phyloP scores from a whole-genome alignment of 92 coral and sea anemone species.

The Actinostola sp. region DNA sequence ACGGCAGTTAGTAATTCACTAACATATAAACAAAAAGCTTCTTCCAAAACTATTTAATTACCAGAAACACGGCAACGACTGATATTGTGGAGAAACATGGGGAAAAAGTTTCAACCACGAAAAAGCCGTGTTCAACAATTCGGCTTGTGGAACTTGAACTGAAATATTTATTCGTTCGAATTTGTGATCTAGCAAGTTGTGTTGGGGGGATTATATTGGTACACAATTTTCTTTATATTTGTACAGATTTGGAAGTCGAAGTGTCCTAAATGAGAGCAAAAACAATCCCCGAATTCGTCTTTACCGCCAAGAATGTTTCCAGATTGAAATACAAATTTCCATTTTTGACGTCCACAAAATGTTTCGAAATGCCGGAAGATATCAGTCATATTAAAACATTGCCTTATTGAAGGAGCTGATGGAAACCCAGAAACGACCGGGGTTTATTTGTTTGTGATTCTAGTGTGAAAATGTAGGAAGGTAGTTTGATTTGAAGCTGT shows the following conservation, averaged over 20 bases:
- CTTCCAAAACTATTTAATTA: background rate
- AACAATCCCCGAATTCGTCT: background rate
- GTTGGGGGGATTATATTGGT: slow-evolving; percentile 5
- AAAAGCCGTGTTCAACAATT: background rate
- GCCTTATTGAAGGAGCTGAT: background rate
- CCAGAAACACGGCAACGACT: background rate
- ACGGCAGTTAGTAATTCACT: background rate
- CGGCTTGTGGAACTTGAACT: slow-evolving; percentile 8
- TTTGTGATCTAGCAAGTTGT: slow-evolving; percentile 11
- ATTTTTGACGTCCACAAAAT: slow-evolving; percentile 48
- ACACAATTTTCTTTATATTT: background rate
- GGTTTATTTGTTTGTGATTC: background rate
- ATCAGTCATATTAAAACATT: slow-evolving; percentile 12
- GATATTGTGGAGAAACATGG: background rate
- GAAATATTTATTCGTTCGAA: slow-evolving; percentile 17
- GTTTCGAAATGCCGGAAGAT: slow-evolving; percentile 55
- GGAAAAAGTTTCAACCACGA: background rate
- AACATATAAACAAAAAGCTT: background rate
- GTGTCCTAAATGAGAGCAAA: slow-evolving; percentile 27
- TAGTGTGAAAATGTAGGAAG: background rate
- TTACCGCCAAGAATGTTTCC: background rate
- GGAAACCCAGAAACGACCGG: background rate
- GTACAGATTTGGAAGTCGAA: slow-evolving; percentile 1
- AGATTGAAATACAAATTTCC: slow-evolving; percentile 49
- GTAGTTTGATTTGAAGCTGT: background rate